Percentiles rank a stretch among this genome's conserved stretches.
Evolutionary conservation across 1,140 invertebrate genomes (phyloP).

Genomic region (Tachypleus tridentatus): DNA sequence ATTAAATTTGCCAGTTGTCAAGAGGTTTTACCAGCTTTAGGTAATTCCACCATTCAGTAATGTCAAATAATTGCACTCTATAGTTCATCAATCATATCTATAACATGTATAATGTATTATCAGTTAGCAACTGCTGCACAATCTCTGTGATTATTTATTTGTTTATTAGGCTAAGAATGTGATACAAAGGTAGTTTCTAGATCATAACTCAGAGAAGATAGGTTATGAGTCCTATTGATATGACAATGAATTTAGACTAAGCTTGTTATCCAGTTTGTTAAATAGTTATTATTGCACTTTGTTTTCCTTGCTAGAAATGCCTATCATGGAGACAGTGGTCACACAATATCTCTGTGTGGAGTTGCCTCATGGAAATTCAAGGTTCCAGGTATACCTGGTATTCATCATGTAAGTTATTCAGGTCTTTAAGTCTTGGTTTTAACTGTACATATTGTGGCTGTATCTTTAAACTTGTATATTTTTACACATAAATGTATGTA

Average conservation of each 20-base stretch:
- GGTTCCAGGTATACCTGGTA: conserved; percentile 56
- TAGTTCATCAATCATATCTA: no score
- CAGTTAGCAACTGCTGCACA: neutral
- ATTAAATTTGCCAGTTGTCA: no score
- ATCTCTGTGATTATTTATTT: neutral
- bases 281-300: conserved; percentile 1
- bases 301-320: conserved; percentile 46
- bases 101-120: no score
- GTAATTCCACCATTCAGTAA: no score
- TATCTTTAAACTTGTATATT: no score
- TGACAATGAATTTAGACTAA: neutral
- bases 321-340: conserved; percentile 81
- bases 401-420: conserved; percentile 57
- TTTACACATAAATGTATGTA: no score
- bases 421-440: no score
- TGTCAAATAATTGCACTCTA: no score
- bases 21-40: no score
- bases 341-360: conserved; percentile 68
- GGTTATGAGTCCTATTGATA: neutral
- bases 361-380: conserved; percentile 64
- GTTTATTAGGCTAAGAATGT: neutral
- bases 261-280: neutral
- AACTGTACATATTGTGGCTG: no score
- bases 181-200: neutral
- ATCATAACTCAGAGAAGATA: neutral